phyloP scores from a whole-genome alignment of 2,888 invertebrate species.

The Agrotis clavis region DNA sequence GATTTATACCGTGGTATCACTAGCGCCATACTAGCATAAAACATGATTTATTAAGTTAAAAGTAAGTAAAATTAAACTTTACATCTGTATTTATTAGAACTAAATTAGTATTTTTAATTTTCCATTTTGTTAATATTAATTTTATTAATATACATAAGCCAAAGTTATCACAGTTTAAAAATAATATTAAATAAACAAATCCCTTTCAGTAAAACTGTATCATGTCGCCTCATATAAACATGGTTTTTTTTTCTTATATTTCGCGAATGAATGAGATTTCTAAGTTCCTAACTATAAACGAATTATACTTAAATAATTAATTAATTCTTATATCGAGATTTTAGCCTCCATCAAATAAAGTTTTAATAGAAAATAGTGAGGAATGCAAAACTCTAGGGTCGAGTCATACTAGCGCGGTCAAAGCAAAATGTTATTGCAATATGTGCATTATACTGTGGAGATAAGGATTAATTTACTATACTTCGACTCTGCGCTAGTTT shows the following conservation, averaged over 20 bases:
- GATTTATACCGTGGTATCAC: too few species aligned
- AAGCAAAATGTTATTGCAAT: too few species aligned
- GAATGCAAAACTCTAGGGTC: too few species aligned
- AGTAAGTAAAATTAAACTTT: constrained; percentile 8
- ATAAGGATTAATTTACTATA: too few species aligned
- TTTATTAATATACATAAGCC: constrained; percentile 26
- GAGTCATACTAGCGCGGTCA: too few species aligned
- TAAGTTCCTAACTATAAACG: not conserved
- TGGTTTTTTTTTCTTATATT: too few species aligned
- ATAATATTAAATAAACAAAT: constrained; percentile 11
- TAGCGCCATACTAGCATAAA: too few species aligned
- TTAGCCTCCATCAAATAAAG: constrained; percentile 19
- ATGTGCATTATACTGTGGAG: too few species aligned
- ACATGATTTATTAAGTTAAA: too few species aligned
- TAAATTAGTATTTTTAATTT: constrained; percentile 30
- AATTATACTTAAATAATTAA: constrained; percentile 2
- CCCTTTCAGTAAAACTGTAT: constrained; percentile 3
- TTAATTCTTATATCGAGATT: constrained; percentile 4
- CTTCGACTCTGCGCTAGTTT: too few species aligned
- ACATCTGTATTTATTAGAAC: not conserved
- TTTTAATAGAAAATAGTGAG: not conserved
- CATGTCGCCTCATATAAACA: not conserved
- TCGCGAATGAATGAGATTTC: constrained; percentile 11
- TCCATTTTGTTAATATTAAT: constrained; percentile 29
- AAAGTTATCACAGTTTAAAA: constrained; percentile 46